phyloP scores from a whole-genome alignment of 2,797 vertebrate genomes.

The Rhynchotus rufescens region DNA sequence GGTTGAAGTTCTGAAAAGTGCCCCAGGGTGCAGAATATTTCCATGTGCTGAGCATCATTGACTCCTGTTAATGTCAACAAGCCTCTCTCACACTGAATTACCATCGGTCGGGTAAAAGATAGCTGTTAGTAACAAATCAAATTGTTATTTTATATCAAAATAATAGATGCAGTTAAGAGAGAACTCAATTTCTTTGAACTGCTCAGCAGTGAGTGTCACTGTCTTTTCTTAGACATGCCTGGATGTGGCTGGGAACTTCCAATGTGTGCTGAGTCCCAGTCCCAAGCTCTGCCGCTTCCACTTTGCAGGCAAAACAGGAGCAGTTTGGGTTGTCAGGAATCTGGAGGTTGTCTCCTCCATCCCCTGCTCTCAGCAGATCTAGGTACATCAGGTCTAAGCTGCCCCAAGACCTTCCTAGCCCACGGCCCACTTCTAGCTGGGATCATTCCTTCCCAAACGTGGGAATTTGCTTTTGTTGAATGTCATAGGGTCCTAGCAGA shows the following conservation, averaged over 20 bases:
- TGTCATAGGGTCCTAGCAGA: background rate
- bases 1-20: background rate
- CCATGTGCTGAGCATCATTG: background rate
- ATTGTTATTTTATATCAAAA: background rate
- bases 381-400: background rate
- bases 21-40: background rate
- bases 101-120: background rate
- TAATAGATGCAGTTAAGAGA: background rate
- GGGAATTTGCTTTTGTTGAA: background rate
- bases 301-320: background rate
- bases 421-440: background rate
- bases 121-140: background rate
- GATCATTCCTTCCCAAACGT: background rate
- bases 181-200: background rate
- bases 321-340: background rate
- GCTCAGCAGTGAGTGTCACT: fast-evolving
- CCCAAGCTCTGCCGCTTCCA: background rate
- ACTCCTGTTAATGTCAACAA: background rate
- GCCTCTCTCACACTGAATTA: background rate
- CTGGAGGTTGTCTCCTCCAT: background rate
- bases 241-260: fast-evolving
- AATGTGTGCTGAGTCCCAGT: background rate
- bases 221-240: background rate
- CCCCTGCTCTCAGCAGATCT: background rate
- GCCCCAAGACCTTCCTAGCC: too few species aligned